A percentile compares a stretch with the other conserved stretches of the same genome.
These are phyloP conservation scores for Idaea biselata DNA, from an alignment of 2,888 invertebrate species.

Conservation along the genomic window DNA sequence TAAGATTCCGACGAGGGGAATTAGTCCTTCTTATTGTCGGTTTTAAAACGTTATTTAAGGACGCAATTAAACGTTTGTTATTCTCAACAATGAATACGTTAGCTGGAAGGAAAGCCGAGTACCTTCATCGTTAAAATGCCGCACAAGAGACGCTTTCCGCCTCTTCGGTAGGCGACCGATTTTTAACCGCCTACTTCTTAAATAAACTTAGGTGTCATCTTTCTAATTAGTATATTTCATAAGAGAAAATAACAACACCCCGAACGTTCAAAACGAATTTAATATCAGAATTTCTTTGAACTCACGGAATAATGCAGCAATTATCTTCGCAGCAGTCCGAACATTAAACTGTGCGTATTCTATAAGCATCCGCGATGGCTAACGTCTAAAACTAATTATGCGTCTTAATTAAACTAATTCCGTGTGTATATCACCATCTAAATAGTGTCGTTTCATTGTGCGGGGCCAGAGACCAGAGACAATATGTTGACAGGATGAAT, in stretches of 20 bases:
- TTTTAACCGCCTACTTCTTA: slow-evolving; percentile 38
- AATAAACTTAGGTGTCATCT: slow-evolving; percentile 27
- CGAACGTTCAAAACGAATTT: slow-evolving; percentile 36
- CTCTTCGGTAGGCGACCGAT: slow-evolving; percentile 37
- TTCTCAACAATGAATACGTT: slow-evolving; percentile 66
- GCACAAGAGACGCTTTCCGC: slow-evolving; percentile 55
- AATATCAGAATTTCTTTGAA: slow-evolving; percentile 52
- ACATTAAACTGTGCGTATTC: slow-evolving; percentile 47
- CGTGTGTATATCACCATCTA: slow-evolving; percentile 69
- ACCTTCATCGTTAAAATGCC: slow-evolving; percentile 62
- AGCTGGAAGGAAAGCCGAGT: slow-evolving; percentile 52
- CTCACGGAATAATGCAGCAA: slow-evolving; percentile 44
- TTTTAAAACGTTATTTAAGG: slow-evolving; percentile 73
- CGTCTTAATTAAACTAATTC: slow-evolving; percentile 74
- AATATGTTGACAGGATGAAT: slow-evolving; percentile 79
- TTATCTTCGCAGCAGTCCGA: slow-evolving; percentile 44
- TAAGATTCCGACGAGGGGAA: slow-evolving; percentile 30
- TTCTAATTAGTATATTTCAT: slow-evolving; percentile 40
- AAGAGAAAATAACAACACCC: slow-evolving; percentile 41
- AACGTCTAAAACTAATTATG: slow-evolving; percentile 67
- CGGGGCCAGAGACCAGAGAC: slow-evolving; percentile 51
- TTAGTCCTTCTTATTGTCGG: slow-evolving; percentile 55
- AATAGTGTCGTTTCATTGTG: slow-evolving; percentile 72
- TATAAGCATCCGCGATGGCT: slow-evolving; percentile 45
- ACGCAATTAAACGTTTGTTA: slow-evolving; percentile 67